phyloP scores from a whole-genome alignment of 2,888 invertebrate genomes.

The Rhopalosiphum nymphaeae region DNA sequence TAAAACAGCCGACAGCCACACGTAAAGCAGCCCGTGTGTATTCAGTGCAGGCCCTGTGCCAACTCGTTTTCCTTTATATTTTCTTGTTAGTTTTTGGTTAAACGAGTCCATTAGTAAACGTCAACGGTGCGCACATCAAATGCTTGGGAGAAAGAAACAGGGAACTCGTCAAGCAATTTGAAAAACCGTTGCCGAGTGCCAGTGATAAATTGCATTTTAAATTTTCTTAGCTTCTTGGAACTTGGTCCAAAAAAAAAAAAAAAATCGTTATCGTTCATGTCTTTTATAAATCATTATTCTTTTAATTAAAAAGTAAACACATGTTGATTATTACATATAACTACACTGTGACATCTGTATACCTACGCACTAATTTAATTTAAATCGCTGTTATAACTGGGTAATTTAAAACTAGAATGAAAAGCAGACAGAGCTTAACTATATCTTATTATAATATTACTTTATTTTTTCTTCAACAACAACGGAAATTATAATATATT shows the following conservation, averaged over 20 bases:
- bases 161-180: constrained; percentile 54
- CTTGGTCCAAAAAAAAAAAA: constrained; percentile 43
- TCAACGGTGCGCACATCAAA: constrained; percentile 51
- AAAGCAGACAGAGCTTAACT: constrained; percentile 7
- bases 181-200: constrained; percentile 56
- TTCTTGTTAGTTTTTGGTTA: constrained; percentile 65
- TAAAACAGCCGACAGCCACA: constrained; percentile 53
- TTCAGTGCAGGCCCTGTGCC: constrained; percentile 12
- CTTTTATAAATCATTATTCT: constrained; percentile 60
- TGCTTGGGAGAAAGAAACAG: not conserved
- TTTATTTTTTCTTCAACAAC: not conserved
- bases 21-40: not conserved
- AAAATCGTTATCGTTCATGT: constrained; percentile 49
- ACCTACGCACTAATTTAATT: constrained; percentile 48
- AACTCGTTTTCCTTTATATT: constrained; percentile 61
- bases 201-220: constrained; percentile 59
- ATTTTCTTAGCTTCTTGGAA: constrained; percentile 46
- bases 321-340: constrained; percentile 24
- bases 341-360: constrained; percentile 37
- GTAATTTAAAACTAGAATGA: constrained; percentile 12
- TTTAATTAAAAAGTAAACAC: constrained; percentile 60
- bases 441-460: not conserved
- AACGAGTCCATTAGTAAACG: constrained; percentile 64
- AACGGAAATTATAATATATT: constrained; percentile 8
- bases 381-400: constrained; percentile 21